Base-by-base conservation (phyloP, 2,797 vertebrate genomes). In the Eulemur rubriventer region DNA sequence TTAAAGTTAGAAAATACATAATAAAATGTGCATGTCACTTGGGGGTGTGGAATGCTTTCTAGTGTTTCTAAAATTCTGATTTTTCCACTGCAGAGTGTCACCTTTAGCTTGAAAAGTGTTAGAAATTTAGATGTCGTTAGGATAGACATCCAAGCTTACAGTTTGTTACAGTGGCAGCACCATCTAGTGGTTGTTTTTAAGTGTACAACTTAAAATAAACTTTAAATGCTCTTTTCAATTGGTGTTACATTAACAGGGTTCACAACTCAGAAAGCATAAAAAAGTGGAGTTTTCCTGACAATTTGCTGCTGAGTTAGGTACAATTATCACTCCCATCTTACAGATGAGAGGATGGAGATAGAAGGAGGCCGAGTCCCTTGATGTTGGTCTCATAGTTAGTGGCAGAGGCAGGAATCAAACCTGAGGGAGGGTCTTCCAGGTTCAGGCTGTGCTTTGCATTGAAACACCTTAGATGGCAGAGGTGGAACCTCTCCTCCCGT, bases 131-230 rank as follows among this genome's bases (percentile, higher is more conserved):
- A 35, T 72, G 35, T 76, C 69, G 6, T 33, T 52, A 11, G 65
- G 50, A 46, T n/a, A 84, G 33, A 38, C 46, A 7, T 72, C 92
- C 20, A 59, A 26, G 22, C 26, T 89, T 28, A 59, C 57, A 59
- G 26, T 59, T 59, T 59, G 57, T 59, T 12, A 28, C 12, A 26
- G 57, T 12, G 57, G 57, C 57, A 14, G 87, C 35, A 6, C 95
- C 96, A 94, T 57, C 95, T 97, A 87, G 89, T 95, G 96, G 96
- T 38, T 59, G 20, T 57, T 85, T 87, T 85, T 69, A 84, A 84
- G 30, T 67, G 22, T 33, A 63, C 26, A 48, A 55, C 43, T 93
- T 55, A 73, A 95, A 83, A 63, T 48, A 46, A 17, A 38, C 46
- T 88, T 80, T 22, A 46, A 63, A 67, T 7, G 14, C 57, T 46